phyloP scores from a whole-genome alignment of 2,888 invertebrate genomes.

The Amblyjoppa fuscipennis region DNA sequence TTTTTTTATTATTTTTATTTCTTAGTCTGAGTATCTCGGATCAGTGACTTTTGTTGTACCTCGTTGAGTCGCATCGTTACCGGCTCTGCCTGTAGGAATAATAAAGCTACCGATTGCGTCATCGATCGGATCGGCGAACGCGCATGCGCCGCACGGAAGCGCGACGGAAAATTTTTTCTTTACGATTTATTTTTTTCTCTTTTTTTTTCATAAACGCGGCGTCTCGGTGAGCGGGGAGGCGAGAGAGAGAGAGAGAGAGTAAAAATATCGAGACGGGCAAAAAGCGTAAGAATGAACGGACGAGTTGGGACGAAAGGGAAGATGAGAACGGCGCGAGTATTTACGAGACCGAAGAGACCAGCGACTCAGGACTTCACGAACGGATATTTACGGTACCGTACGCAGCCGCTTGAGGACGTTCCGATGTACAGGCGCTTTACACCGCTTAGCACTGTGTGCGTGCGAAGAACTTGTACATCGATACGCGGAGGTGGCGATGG shows the following conservation, averaged over 20 bases:
- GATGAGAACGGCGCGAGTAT: conserved; percentile 14
- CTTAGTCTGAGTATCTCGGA: conserved; percentile 27
- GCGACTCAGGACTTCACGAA: conserved; percentile 24
- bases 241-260: not conserved
- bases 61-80: conserved; percentile 8
- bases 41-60: conserved; percentile 28
- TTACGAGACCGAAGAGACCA: conserved; percentile 30
- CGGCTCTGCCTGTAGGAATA: not conserved
- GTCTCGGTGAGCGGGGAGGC: not conserved
- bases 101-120: not conserved
- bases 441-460: conserved; percentile 28
- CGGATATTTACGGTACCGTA: conserved; percentile 66
- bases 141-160: not conserved
- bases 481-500: conserved; percentile 39
- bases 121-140: conserved; percentile 17
- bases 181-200: not conserved
- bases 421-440: not conserved
- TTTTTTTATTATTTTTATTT: not conserved
- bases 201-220: too few relatives aligned
- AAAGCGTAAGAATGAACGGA: not conserved
- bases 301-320: not conserved
- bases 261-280: conserved; percentile 26
- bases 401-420: conserved; percentile 19
- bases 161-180: not conserved
- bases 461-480: conserved; percentile 26